Conservation (phyloP, 2,797 vertebrate species). For the Triplophysa bombifrons region DNA sequence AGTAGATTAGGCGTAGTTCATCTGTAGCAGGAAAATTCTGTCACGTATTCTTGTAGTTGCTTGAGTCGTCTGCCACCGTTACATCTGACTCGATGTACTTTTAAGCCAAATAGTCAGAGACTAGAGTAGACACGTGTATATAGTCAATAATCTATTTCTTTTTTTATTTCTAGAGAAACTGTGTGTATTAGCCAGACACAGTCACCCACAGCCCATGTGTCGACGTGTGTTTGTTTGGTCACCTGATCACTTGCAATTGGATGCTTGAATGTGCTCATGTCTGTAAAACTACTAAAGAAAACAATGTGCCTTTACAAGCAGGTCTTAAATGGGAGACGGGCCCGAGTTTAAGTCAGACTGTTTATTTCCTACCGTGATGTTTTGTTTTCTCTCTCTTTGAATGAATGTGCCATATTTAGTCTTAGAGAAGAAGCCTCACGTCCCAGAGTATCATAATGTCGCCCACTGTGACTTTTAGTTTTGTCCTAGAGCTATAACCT, state of each 20-base stretch:
- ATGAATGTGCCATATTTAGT: constrained; percentile 71
- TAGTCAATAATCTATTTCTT: constrained; percentile 62
- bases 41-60: constrained; percentile 60
- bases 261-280: constrained; percentile 72
- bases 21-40: constrained; percentile 57
- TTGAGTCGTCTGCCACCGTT: constrained; percentile 64
- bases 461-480: constrained; percentile 58
- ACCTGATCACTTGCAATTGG: constrained; percentile 53
- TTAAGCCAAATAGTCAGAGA: constrained; percentile 65
- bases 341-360: constrained; percentile 25
- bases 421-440: constrained; percentile 55
- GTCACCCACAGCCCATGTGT: constrained; percentile 53
- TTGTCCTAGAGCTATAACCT: constrained; percentile 67
- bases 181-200: constrained; percentile 49
- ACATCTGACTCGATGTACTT: constrained; percentile 53
- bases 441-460: constrained; percentile 41
- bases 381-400: constrained; percentile 5
- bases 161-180: constrained; percentile 40
- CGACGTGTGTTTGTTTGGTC: constrained; percentile 43
- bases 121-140: constrained; percentile 57
- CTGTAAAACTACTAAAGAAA: constrained; percentile 58
- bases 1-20: constrained; percentile 56
- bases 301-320: constrained; percentile 73
- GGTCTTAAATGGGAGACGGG: constrained; percentile 37
- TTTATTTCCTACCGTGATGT: constrained; percentile 12